These are phyloP conservation scores for Aporophyla nigra DNA, from an alignment of 2,888 invertebrate genomes.

Conservation along the genomic window DNA sequence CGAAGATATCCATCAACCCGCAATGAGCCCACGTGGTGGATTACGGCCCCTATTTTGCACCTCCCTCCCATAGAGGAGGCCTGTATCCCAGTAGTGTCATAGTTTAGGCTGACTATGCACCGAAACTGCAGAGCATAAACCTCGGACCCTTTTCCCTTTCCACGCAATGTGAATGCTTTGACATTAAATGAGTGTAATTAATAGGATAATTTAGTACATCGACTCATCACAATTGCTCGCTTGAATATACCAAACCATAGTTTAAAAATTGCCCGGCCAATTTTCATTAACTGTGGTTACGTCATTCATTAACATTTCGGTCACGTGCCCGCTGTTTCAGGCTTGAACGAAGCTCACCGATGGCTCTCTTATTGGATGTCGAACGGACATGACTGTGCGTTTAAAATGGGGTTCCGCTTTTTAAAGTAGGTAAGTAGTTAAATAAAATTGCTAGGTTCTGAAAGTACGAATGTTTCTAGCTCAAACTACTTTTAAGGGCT, in stretches of 20 bases:
- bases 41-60: no score
- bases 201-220: not conserved
- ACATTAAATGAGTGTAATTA: not conserved
- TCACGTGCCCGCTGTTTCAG: slow-evolving; percentile 39
- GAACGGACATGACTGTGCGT: slow-evolving; percentile 5
- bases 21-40: no score
- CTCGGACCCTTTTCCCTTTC: no score
- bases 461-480: no score
- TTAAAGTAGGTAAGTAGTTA: not conserved
- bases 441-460: no score
- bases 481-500: no score
- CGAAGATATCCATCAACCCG: no score
- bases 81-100: no score
- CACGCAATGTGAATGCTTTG: no score
- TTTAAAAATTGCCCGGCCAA: slow-evolving; percentile 4
- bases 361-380: slow-evolving; percentile 23
- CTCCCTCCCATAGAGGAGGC: no score
- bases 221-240: not conserved
- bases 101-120: no score
- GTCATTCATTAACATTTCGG: slow-evolving; percentile 25
- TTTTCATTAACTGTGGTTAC: slow-evolving; percentile 29
- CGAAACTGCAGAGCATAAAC: no score
- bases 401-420: slow-evolving; percentile 20
- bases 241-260: not conserved
- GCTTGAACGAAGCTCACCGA: slow-evolving; percentile 6